Conservation (phyloP, 2,888 invertebrate species). For the Pediacus dermestoides region DNA sequence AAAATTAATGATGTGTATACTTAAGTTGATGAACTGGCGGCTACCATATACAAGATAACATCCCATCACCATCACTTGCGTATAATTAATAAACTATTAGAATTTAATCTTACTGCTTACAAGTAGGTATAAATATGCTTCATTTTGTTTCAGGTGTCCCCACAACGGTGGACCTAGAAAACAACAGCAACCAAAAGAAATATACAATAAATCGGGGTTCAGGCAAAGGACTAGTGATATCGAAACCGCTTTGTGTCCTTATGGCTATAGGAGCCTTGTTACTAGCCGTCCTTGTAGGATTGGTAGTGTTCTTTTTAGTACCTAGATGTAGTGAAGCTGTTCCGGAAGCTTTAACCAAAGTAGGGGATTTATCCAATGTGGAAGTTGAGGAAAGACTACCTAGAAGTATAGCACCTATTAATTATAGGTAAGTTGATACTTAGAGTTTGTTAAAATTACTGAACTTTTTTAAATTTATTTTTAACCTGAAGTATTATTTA, state of each 20-base stretch:
- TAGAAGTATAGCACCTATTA: constrained; percentile 37
- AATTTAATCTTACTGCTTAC: too few relatives aligned
- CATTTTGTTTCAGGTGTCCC: constrained; percentile 44
- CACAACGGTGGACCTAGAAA: constrained; percentile 44
- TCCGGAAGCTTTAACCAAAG: constrained; percentile 6
- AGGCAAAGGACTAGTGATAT: constrained; percentile 38
- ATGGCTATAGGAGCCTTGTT: constrained; percentile 44
- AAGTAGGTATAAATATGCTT: too few relatives aligned
- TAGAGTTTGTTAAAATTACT: constrained; percentile 4
- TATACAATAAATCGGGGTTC: constrained; percentile 43
- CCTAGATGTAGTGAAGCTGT: constrained; percentile 33
- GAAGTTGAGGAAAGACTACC: constrained; percentile 40
- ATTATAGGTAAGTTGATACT: constrained; percentile 39
- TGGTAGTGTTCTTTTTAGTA: constrained; percentile 45
- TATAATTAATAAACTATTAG: too few relatives aligned
- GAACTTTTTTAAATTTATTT: too few relatives aligned
- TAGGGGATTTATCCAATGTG: constrained; percentile 7
- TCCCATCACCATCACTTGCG: too few relatives aligned
- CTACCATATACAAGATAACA: too few relatives aligned
- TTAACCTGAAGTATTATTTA: too few relatives aligned
- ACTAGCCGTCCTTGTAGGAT: constrained; percentile 42
- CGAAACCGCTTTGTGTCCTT: constrained; percentile 43
- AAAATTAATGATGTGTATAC: too few relatives aligned
- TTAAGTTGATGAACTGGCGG: too few relatives aligned
- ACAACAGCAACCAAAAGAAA: constrained; percentile 45